Evolutionary conservation across 1,140 invertebrate species (phyloP).

Genomic region (Drepana arcuata): DNA sequence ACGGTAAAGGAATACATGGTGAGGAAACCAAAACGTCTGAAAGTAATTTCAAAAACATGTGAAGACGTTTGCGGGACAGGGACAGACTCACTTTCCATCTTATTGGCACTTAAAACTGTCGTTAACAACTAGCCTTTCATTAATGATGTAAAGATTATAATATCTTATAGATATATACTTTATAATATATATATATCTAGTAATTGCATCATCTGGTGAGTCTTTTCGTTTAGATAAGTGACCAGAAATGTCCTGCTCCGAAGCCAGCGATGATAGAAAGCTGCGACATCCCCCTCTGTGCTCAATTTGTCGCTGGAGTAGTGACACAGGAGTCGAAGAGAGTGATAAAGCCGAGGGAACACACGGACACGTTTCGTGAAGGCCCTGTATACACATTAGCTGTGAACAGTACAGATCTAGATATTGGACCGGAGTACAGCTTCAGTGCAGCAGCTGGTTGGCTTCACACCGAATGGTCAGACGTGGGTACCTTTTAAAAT

Average conservation of each 20-base stretch:
- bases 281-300: slow-evolving; percentile 50
- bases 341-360: slow-evolving; percentile 17
- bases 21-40: too few relatives aligned
- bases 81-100: too few relatives aligned
- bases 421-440: slow-evolving; percentile 50
- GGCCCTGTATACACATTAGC: slow-evolving; percentile 53
- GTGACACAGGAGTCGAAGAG: slow-evolving; percentile 24
- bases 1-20: too few relatives aligned
- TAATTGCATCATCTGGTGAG: too few relatives aligned
- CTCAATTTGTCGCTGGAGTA: slow-evolving; percentile 11
- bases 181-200: too few relatives aligned
- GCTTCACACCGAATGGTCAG: slow-evolving; percentile 57
- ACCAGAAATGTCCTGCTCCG: slow-evolving; percentile 43
- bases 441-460: slow-evolving; percentile 41
- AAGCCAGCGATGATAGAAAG: slow-evolving; percentile 41
- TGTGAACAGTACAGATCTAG: slow-evolving; percentile 38
- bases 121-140: too few relatives aligned
- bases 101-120: too few relatives aligned
- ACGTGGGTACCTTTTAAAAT: slow-evolving; percentile 41
- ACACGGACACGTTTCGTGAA: slow-evolving; percentile 45
- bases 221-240: slow-evolving; percentile 42
- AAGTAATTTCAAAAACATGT: too few relatives aligned
- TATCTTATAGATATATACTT: too few relatives aligned
- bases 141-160: too few relatives aligned
- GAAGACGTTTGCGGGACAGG: too few relatives aligned